Percentiles rank a stretch among this genome's conserved stretches.
These are phyloP conservation scores for Tinea semifulvella DNA, from an alignment of 2,888 invertebrate genomes.

Conservation along the genomic window DNA sequence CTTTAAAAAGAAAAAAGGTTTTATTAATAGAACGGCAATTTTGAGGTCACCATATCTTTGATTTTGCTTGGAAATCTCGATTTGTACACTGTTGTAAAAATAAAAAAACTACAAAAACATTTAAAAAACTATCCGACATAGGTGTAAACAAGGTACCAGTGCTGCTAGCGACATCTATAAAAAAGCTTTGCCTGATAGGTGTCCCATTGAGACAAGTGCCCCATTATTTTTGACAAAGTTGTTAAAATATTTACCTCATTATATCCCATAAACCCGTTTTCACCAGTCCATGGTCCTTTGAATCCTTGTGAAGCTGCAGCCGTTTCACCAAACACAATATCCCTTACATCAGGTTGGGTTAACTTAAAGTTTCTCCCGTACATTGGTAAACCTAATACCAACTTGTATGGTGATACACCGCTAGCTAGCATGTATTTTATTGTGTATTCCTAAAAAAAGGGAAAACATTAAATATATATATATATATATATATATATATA, in stretches of 20 bases:
- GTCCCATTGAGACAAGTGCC: no score
- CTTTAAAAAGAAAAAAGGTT: no score
- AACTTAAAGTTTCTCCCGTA: constrained; percentile 83
- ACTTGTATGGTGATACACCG: constrained; percentile 79
- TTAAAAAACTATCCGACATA: no score
- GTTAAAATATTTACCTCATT: constrained; percentile 89
- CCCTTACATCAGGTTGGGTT: constrained; percentile 39
- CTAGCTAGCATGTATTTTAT: constrained; percentile 77
- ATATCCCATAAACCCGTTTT: constrained; percentile 87
- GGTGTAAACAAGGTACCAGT: no score
- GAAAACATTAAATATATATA: constrained; percentile 2
- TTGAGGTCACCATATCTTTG: no score
- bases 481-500: not conserved
- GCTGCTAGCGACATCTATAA: no score
- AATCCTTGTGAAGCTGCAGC: constrained; percentile 70
- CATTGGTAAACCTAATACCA: constrained; percentile 83
- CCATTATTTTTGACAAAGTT: no score
- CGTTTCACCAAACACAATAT: constrained; percentile 59
- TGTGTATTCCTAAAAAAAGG: constrained; percentile 70
- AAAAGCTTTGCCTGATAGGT: no score
- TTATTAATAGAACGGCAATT: no score
- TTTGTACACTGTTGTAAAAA: no score
- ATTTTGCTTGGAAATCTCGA: no score
- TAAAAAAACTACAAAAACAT: no score
- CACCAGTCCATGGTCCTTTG: constrained; percentile 79